Conservation (phyloP, 2,113 vertebrate species). For the Calcarius ornatus region DNA sequence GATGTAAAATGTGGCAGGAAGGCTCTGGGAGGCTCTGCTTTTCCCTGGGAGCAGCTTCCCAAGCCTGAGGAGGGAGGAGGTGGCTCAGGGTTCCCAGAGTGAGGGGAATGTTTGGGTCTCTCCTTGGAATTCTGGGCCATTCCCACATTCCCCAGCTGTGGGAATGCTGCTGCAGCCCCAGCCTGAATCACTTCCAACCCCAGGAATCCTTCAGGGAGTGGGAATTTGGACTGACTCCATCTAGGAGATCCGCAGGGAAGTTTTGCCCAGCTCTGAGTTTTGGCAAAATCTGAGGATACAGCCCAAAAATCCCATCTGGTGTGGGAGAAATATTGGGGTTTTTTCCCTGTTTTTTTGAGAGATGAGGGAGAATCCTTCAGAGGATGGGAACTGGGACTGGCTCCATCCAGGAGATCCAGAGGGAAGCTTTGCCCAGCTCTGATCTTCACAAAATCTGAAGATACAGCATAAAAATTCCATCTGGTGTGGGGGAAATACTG, state of each 20-base stretch:
- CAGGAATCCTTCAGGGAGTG: background rate
- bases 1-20: accelerated
- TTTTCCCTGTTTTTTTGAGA: too few relatives aligned
- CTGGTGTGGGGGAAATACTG: background rate
- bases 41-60: background rate
- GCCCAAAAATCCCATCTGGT: background rate
- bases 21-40: background rate
- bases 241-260: background rate
- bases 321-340: background rate
- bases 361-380: too few relatives aligned
- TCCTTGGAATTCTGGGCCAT: background rate
- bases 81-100: background rate
- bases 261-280: background rate
- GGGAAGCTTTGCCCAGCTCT: background rate
- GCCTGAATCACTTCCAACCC: too few relatives aligned
- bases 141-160: background rate
- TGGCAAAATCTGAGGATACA: accelerated
- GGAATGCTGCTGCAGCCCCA: background rate
- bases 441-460: too few relatives aligned
- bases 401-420: background rate
- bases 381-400: accelerated
- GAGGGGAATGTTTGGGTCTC: accelerated
- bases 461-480: background rate
- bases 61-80: too few relatives aligned
- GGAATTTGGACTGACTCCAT: background rate